These are phyloP conservation scores for Pica pica DNA, from an alignment of 2,113 vertebrate genomes.

Conservation along the genomic window DNA sequence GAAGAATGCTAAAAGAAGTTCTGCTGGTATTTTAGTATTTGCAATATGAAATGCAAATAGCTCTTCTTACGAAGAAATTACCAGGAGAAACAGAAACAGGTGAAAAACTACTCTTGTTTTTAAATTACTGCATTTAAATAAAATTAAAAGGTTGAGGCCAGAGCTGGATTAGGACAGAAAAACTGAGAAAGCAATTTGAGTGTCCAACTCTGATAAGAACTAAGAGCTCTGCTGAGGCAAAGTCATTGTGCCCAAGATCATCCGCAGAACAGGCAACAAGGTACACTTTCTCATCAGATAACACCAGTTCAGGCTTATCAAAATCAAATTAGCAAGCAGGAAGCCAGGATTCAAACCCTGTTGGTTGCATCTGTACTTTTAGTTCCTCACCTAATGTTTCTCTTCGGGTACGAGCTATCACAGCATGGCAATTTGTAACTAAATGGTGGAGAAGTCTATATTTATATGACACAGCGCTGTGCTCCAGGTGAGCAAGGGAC, in stretches of 20 bases:
- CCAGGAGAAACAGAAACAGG: neutral
- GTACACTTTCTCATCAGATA: neutral
- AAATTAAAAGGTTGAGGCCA: neutral
- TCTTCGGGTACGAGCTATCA: neutral
- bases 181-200: neutral
- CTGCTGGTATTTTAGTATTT: neutral
- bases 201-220: neutral
- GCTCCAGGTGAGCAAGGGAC: neutral
- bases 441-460: neutral
- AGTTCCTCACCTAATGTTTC: neutral
- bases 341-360: neutral
- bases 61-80: neutral
- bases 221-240: neutral
- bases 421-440: neutral
- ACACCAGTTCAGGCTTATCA: neutral
- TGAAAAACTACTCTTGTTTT: neutral
- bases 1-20: neutral
- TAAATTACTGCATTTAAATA: neutral
- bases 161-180: neutral
- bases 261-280: neutral
- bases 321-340: slow-evolving; percentile 16
- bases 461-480: neutral
- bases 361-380: neutral
- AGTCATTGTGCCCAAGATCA: neutral
- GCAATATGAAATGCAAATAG: neutral